Conservation (phyloP, 2,888 invertebrate species). For the Ariolimax columbianus region DNA sequence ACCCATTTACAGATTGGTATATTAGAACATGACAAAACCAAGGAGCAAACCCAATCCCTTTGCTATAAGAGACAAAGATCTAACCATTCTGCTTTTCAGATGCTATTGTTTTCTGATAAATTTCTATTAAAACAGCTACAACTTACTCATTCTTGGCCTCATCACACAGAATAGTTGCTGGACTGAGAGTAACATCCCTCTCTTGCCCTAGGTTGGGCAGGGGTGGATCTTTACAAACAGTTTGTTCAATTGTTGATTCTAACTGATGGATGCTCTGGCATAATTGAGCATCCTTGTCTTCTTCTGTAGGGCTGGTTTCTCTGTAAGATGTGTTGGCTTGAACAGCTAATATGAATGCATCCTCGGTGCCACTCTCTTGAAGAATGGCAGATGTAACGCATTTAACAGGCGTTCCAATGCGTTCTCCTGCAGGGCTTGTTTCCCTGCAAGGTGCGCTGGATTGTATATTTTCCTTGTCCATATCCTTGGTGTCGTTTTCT, state of each 20-base stretch:
- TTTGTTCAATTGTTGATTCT: conserved; percentile 57
- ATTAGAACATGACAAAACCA: too few relatives aligned
- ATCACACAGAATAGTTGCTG: conserved; percentile 65
- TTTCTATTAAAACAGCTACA: background rate
- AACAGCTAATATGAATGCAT: conserved; percentile 14
- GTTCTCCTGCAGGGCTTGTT: too few relatives aligned
- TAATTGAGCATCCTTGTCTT: conserved; percentile 33
- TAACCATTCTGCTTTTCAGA: too few relatives aligned
- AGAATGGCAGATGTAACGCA: too few relatives aligned
- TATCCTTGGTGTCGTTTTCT: too few relatives aligned
- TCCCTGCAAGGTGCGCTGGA: too few relatives aligned
- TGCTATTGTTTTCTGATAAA: too few relatives aligned
- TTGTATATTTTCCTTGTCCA: too few relatives aligned
- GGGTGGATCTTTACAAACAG: conserved; percentile 72
- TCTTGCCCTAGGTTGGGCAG: conserved; percentile 68
- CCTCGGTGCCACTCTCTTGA: background rate
- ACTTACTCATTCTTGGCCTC: conserved; percentile 11
- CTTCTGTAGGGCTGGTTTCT: conserved; percentile 25
- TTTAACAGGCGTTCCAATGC: too few relatives aligned
- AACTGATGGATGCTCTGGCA: background rate
- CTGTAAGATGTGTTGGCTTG: conserved; percentile 46
- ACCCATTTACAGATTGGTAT: too few relatives aligned
- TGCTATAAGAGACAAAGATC: too few relatives aligned
- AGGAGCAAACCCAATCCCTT: too few relatives aligned
- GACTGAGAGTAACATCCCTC: conserved; percentile 58